phyloP scores from a whole-genome alignment of 2,113 vertebrate species.

The Podilymbus podiceps region DNA sequence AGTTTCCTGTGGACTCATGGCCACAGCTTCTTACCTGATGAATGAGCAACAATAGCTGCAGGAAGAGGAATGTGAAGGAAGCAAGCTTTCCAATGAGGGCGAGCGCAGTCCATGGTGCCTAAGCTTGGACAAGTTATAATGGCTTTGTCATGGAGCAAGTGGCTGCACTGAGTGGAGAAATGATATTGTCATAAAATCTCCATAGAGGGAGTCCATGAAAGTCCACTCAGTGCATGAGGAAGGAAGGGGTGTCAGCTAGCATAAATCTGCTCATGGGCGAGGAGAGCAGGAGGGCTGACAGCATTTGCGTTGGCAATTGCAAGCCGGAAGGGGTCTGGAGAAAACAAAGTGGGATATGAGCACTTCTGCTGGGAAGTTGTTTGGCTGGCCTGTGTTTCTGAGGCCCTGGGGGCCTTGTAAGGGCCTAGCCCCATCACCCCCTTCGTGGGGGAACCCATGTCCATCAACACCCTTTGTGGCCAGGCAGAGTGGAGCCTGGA shows the following conservation, averaged over 20 bases:
- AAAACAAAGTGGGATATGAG: not conserved
- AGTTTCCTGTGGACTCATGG: not conserved
- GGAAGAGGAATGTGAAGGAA: not conserved
- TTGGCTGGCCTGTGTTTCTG: not conserved
- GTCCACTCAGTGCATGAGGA: not conserved
- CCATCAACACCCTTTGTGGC: too few species aligned
- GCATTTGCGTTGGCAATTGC: accelerated
- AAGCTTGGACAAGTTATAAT: not conserved
- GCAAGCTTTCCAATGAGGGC: not conserved
- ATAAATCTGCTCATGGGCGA: not conserved
- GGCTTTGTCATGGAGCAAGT: not conserved
- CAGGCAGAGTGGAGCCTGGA: not conserved
- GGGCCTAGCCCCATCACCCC: not conserved
- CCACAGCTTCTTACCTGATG: not conserved
- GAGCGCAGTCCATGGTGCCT: accelerated
- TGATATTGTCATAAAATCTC: not conserved
- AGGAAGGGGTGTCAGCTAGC: not conserved
- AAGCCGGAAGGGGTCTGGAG: not conserved
- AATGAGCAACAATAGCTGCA: not conserved
- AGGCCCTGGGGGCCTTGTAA: not conserved
- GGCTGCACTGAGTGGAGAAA: not conserved
- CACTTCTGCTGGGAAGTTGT: not conserved
- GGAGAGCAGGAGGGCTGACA: not conserved
- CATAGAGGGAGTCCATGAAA: not conserved
- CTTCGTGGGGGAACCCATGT: not conserved